Conservation (phyloP, 2,797 vertebrate species). For the Brotula barbata region DNA sequence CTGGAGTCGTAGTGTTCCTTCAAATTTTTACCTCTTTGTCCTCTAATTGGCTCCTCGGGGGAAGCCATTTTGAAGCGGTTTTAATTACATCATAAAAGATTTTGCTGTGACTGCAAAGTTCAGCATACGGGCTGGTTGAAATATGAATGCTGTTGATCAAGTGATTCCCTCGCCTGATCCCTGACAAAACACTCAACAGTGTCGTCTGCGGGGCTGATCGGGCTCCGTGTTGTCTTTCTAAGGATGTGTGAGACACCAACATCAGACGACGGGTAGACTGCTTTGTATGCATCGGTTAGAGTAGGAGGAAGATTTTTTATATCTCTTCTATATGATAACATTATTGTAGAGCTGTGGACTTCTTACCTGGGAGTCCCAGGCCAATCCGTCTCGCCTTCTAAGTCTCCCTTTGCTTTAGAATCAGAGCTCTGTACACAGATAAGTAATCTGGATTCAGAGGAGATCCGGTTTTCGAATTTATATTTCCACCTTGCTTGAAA, state of each 20-base stretch:
- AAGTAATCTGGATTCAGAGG: too few species aligned
- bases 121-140: constrained; percentile 11
- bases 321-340: too few species aligned
- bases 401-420: too few species aligned
- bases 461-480: too few species aligned
- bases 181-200: constrained; percentile 12
- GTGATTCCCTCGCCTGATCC: constrained; percentile 3
- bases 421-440: too few species aligned
- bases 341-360: too few species aligned
- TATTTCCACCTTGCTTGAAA: too few species aligned
- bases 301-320: too few species aligned
- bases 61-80: constrained; percentile 46
- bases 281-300: too few species aligned
- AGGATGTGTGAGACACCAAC: neutral
- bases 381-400: too few species aligned
- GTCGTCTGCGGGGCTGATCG: neutral
- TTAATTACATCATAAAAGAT: constrained; percentile 66
- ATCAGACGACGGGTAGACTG: too few species aligned
- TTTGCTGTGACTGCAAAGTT: constrained; percentile 54
- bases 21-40: constrained; percentile 31
- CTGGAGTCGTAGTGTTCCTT: constrained; percentile 28
- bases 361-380: too few species aligned
- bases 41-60: constrained; percentile 62
- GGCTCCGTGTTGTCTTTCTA: neutral
- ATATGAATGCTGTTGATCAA: constrained; percentile 40